These are phyloP conservation scores for Tympanoctomys barrerae DNA, from an alignment of 2,797 vertebrate species.

Conservation along the genomic window DNA sequence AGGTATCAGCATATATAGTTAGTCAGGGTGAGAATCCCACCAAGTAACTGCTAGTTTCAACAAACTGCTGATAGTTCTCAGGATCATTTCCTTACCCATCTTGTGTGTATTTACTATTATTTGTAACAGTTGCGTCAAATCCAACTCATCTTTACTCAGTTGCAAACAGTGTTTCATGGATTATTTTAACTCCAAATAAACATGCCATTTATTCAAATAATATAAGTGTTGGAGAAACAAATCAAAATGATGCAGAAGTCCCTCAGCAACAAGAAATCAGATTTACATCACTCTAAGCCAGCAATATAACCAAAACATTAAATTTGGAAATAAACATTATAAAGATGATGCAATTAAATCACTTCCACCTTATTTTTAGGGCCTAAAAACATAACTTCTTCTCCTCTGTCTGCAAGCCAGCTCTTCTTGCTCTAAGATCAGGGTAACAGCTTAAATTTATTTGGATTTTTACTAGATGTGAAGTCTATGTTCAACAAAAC, in stretches of 20 bases:
- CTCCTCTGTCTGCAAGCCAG: neutral
- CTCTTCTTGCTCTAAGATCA: neutral
- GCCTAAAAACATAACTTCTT: neutral
- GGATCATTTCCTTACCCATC: too few relatives aligned
- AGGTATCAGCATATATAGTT: too few relatives aligned
- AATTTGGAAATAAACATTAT: conserved; percentile 2
- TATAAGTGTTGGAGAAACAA: conserved; percentile 49
- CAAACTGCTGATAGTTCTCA: too few relatives aligned
- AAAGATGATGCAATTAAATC: conserved; percentile 5
- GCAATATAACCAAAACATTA: conserved; percentile 22
- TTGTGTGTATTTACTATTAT: neutral
- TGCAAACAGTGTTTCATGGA: conserved; percentile 33
- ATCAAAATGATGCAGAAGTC: conserved; percentile 33
- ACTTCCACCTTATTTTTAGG: neutral
- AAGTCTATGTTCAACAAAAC: neutral
- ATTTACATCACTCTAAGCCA: neutral
- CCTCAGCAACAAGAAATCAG: conserved; percentile 47
- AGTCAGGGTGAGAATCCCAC: too few relatives aligned
- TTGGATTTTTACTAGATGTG: neutral
- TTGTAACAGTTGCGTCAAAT: conserved; percentile 61
- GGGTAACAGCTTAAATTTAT: neutral
- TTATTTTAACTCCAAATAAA: conserved; percentile 60
- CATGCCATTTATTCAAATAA: conserved; percentile 63
- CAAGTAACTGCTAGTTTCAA: too few relatives aligned
- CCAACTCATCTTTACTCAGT: conserved; percentile 43